Evolutionary conservation across 92 coral and sea anemone genomes (phyloP).

Genomic region (Muricea muricata): DNA sequence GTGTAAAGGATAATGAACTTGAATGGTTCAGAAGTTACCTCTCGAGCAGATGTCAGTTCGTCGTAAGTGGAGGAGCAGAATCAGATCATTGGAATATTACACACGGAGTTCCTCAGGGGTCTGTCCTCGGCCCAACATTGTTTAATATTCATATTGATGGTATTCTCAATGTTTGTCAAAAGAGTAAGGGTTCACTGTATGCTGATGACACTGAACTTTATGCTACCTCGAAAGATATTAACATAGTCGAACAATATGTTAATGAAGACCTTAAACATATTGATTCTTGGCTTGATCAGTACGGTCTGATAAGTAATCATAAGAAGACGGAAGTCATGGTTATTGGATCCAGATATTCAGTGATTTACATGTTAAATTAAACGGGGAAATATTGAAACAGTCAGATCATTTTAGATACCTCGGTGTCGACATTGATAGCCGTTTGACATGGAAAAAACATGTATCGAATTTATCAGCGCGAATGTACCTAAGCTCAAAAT

Average conservation of each 20-base stretch:
- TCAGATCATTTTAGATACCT: constrained; percentile 38
- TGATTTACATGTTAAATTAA: constrained; percentile 29
- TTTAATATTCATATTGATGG: too few species aligned
- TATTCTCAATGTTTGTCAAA: too few species aligned
- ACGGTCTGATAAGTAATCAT: constrained; percentile 54
- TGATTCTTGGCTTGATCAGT: constrained; percentile 38
- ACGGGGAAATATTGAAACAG: constrained; percentile 53
- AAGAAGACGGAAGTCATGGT: constrained; percentile 56
- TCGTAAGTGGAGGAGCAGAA: too few species aligned
- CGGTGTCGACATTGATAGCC: constrained; percentile 46
- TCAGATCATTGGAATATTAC: too few species aligned
- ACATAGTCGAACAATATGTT: too few species aligned
- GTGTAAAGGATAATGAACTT: too few species aligned
- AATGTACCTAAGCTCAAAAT: constrained; percentile 47
- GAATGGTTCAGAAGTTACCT: too few species aligned
- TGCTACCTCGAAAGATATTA: too few species aligned
- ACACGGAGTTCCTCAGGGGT: constrained; percentile 16
- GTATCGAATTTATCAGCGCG: background rate
- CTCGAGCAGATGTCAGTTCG: too few species aligned
- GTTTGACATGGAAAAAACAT: constrained; percentile 35
- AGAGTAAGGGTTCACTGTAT: too few species aligned
- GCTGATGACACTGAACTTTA: too few species aligned
- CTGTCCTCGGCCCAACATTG: too few species aligned
- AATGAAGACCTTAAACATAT: constrained; percentile 32
- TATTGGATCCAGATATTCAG: constrained; percentile 51